These are phyloP conservation scores for Rhodeus uyekii DNA, from an alignment of 2,797 vertebrate species.

Conservation along the genomic window DNA sequence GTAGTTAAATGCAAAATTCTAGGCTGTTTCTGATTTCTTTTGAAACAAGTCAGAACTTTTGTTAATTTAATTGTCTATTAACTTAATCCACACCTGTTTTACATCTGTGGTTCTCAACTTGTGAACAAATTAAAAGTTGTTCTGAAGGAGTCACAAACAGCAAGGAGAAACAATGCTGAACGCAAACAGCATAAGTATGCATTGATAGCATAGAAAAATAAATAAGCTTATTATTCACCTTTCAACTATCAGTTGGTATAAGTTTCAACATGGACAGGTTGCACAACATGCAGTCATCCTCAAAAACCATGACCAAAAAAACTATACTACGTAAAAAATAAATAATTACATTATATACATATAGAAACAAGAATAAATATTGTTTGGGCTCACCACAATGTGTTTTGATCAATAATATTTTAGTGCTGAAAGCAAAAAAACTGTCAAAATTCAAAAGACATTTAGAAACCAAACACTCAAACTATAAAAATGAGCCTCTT, in stretches of 20 bases:
- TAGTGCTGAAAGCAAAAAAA: neutral
- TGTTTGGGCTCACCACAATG: neutral
- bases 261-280: neutral
- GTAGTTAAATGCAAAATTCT: neutral
- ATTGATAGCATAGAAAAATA: neutral
- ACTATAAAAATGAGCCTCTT: neutral
- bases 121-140: neutral
- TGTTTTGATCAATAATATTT: neutral
- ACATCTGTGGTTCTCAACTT: neutral
- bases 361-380: neutral
- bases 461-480: neutral
- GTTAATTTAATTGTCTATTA: neutral
- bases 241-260: neutral
- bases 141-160: neutral
- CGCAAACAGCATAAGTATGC: neutral
- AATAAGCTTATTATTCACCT: neutral
- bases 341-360: too few species aligned
- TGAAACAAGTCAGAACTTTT: neutral
- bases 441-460: neutral
- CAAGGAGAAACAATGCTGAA: neutral
- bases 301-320: neutral
- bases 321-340: too few species aligned
- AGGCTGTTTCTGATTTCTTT: neutral
- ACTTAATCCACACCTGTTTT: neutral
- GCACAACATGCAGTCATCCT: neutral